Conservation (phyloP, 2,888 invertebrate species). For the Syrphus vitripennis region DNA sequence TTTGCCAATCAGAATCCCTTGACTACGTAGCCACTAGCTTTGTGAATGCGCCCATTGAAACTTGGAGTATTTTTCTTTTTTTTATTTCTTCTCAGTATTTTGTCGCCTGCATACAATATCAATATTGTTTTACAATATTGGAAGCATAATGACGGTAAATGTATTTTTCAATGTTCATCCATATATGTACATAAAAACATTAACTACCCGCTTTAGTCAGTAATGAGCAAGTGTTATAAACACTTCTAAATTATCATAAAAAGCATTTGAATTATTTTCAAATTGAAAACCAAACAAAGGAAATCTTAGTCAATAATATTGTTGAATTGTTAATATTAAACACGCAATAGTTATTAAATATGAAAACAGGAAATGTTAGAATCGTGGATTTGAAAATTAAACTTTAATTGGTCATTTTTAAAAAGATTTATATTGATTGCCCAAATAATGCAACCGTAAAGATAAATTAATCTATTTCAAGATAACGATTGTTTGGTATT, state of each 20-base stretch:
- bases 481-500: neutral
- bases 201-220: neutral
- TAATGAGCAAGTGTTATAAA: neutral
- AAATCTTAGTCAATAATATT: neutral
- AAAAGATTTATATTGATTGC: neutral
- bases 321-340: neutral
- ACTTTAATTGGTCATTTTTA: neutral
- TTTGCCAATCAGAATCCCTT: no score
- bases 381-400: no score
- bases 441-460: neutral
- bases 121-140: no score
- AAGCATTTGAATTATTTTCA: neutral
- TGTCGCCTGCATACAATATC: no score
- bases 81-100: no score
- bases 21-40: no score
- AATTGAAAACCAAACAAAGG: neutral
- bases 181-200: no score
- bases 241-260: neutral
- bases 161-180: neutral
- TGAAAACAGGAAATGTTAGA: conserved; percentile 2
- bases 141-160: no score
- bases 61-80: no score
- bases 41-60: no score
- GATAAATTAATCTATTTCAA: neutral
- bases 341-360: conserved; percentile 30